phyloP scores from a whole-genome alignment of 2,888 invertebrate species.

The Allophyes oxyacanthae region DNA sequence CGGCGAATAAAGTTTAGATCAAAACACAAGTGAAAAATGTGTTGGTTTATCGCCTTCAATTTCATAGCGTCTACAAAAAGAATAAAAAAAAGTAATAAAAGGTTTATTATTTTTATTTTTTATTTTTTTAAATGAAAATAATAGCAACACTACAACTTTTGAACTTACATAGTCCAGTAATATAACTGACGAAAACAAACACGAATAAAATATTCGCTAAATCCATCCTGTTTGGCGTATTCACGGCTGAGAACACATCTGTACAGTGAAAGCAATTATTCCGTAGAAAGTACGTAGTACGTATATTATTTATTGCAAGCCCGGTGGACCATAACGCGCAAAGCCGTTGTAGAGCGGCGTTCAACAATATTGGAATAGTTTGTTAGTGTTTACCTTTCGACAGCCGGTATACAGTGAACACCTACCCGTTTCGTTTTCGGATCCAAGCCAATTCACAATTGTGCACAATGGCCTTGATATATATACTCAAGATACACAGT shows the following conservation, averaged over 20 bases:
- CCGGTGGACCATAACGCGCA: slow-evolving; percentile 69
- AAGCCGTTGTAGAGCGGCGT: slow-evolving; percentile 68
- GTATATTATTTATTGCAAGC: slow-evolving; percentile 73
- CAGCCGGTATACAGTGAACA: slow-evolving; percentile 60
- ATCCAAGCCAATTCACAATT: slow-evolving; percentile 41
- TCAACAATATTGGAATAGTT: slow-evolving; percentile 79
- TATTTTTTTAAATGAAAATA: slow-evolving; percentile 31
- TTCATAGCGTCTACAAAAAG: too few species aligned
- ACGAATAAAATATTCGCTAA: slow-evolving; percentile 46
- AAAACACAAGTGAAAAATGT: too few species aligned
- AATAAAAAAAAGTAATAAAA: too few species aligned
- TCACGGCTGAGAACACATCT: slow-evolving; percentile 53
- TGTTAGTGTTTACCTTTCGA: slow-evolving; percentile 78
- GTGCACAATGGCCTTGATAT: slow-evolving; percentile 43
- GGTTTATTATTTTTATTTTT: too few species aligned
- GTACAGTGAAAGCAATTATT: slow-evolving; percentile 63
- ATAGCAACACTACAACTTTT: slow-evolving; percentile 25
- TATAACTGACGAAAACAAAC: slow-evolving; percentile 30
- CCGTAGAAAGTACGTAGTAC: slow-evolving; percentile 58
- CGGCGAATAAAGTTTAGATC: too few species aligned
- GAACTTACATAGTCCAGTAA: too few species aligned
- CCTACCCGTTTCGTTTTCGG: slow-evolving; percentile 64
- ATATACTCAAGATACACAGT: too few species aligned
- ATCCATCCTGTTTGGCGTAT: slow-evolving; percentile 49
- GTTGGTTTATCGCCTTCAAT: too few species aligned